Evolutionary conservation across 92 coral and sea anemone species (phyloP), one percentile per base, ranked within the genome.

Genomic region (Epizoanthus rinbou): DNA sequence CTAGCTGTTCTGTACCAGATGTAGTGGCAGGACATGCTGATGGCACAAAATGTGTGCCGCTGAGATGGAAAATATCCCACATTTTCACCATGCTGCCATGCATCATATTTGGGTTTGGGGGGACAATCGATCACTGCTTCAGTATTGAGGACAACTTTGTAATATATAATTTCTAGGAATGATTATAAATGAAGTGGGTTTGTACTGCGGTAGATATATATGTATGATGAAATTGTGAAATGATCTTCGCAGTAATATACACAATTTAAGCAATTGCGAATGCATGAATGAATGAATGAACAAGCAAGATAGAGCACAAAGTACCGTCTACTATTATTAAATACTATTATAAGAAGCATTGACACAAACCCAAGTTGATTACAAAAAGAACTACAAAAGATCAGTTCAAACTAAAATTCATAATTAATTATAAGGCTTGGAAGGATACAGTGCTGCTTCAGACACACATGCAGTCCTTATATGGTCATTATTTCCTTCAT

Each of bases 81-180:
- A 64, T 64, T 64, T 64, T 64, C 16, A 64, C 69, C 69, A 64
- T 35, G 31, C 21, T 64, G 37, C 69, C n/a, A n/a, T n/a, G n/a
- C 35, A 24, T 64, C 69, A 24, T 64, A 64, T 28, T 23, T 24
- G 22, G 69, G 69, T 16, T 64, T 19, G 10, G 69, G 69, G 19
- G 66, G 66, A 25, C 66, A 60, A n/a, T n/a, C n/a, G n/a, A 60
- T 60, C 66, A 25, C 66, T 60, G 66, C 24, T 13, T 60, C 66
- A 60, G 66, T 14, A 4, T 60, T 60, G 4, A 60, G 66, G 66
- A 56, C 3, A 8, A 4, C 8, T 8, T 56, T 56, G n/a, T 0
- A 13, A 11, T 13, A 56, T 58, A 58, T 21, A 58, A n/a, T n/a
- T n/a, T n/a, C n/a, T n/a, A n/a, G n/a, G n/a, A n/a, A n/a, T n/a